Evolutionary conservation across 2,113 vertebrate genomes (phyloP).

Genomic region (Archocentrus centrarchus): DNA sequence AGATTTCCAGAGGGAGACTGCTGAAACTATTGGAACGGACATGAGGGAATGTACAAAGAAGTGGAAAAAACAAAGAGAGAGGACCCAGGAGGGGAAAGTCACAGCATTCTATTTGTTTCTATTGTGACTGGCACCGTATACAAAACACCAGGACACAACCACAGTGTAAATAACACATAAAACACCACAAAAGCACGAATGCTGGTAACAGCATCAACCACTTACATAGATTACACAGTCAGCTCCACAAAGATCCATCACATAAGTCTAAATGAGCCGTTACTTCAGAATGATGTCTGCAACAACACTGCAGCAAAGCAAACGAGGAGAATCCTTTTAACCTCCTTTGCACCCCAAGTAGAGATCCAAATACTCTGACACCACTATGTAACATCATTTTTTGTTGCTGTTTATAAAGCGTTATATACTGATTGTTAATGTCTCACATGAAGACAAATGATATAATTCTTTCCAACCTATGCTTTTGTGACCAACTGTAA

Average conservation of each 20-base stretch:
- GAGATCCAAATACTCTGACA: not conserved
- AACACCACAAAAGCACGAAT: not conserved
- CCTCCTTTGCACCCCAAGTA: too few species aligned
- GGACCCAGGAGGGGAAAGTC: too few species aligned
- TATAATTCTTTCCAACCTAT: not conserved
- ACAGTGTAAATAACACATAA: fast-evolving
- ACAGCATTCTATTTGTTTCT: not conserved
- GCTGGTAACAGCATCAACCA: not conserved
- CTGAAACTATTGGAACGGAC: too few species aligned
- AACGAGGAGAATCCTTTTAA: not conserved
- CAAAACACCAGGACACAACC: not conserved
- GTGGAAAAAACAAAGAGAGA: too few species aligned
- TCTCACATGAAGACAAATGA: not conserved
- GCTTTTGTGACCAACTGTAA: not conserved
- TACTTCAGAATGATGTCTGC: not conserved
- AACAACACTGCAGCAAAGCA: not conserved
- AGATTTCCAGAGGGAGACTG: too few species aligned
- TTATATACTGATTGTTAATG: not conserved
- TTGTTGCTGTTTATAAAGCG: not conserved
- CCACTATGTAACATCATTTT: fast-evolving
- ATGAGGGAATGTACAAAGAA: not conserved
- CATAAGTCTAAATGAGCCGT: not conserved
- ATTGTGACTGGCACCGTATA: fast-evolving
- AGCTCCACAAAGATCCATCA: not conserved
- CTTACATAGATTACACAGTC: not conserved